phyloP scores from a whole-genome alignment of 2,113 vertebrate genomes.

The Callipepla californica region DNA sequence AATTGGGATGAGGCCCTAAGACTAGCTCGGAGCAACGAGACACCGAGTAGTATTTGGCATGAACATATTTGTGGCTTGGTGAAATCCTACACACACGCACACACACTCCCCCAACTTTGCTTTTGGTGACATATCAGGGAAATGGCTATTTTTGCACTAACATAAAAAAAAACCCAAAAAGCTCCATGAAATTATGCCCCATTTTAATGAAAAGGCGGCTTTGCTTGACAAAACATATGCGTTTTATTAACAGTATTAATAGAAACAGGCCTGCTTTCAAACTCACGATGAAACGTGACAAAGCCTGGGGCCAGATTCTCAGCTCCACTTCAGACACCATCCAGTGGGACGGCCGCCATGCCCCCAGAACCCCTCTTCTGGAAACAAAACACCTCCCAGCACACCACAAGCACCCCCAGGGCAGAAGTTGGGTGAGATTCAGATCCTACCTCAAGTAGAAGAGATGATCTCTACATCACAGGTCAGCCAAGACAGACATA shows the following conservation, averaged over 20 bases:
- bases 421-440: not conserved
- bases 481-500: not conserved
- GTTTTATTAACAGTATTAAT: constrained; percentile 67
- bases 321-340: not conserved
- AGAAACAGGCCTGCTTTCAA: constrained; percentile 57
- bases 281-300: constrained; percentile 49
- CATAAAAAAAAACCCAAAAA: not conserved
- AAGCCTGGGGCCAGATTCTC: constrained; percentile 19
- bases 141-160: constrained; percentile 40
- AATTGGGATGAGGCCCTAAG: constrained; percentile 19
- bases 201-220: constrained; percentile 46
- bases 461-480: not conserved
- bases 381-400: accelerated
- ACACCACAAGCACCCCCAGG: not conserved
- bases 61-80: constrained; percentile 52
- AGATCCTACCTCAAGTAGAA: not conserved
- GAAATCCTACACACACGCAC: not conserved
- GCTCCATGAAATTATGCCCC: not conserved
- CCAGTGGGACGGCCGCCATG: accelerated
- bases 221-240: constrained; percentile 62
- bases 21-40: not conserved
- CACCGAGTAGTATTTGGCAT: not conserved
- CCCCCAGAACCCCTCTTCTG: not conserved
- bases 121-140: constrained; percentile 30
- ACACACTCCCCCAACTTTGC: not conserved